These are phyloP conservation scores for Potorous gilbertii DNA, from an alignment of 2,797 vertebrate species.

Conservation along the genomic window DNA sequence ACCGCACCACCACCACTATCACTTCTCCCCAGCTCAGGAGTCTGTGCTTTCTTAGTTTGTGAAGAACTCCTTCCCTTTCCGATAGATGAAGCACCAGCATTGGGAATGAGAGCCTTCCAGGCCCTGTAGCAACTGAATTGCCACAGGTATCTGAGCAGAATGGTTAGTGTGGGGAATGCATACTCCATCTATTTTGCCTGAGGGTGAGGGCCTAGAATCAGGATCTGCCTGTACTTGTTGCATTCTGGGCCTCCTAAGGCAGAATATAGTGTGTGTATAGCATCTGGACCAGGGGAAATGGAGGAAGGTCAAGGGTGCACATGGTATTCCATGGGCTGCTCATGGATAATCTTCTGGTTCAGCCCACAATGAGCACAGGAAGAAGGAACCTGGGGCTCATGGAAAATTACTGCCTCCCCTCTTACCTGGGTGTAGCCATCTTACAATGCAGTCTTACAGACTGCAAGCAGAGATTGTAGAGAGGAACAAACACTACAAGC, in stretches of 20 bases:
- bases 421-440: not conserved
- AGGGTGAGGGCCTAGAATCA: not conserved
- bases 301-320: too few relatives aligned
- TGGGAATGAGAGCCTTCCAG: not conserved
- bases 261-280: too few relatives aligned
- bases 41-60: not conserved
- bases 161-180: not conserved
- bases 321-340: too few relatives aligned
- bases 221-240: not conserved
- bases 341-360: too few relatives aligned
- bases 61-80: not conserved
- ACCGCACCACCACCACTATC: not conserved
- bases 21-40: not conserved
- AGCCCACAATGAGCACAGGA: not conserved
- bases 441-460: not conserved
- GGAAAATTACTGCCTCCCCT: not conserved
- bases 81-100: too few relatives aligned
- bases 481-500: not conserved
- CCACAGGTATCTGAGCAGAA: not conserved
- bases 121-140: not conserved
- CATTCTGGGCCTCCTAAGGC: too few relatives aligned
- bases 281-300: too few relatives aligned
- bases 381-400: not conserved
- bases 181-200: not conserved
- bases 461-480: not conserved